Evolutionary conservation across 2,113 vertebrate species (phyloP), one percentile per base, ranked within the genome.

Genomic region (Chionodraco myersi): DNA sequence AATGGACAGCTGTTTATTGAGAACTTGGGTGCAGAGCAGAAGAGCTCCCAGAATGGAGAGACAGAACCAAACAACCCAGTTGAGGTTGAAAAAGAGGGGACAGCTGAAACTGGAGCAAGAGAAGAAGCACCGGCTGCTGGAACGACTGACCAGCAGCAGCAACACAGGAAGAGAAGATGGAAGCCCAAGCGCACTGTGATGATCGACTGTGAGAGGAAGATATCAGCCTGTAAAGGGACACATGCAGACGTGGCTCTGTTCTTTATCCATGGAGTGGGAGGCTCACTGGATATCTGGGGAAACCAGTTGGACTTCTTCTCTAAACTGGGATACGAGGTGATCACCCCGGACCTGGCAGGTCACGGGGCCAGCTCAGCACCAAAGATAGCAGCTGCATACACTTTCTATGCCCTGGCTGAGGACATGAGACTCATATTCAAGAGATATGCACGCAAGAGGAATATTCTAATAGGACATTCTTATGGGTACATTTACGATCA

Each of bases 201-300:
- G 75, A 96, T 99, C 5, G 97, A 99, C 87, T 96, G 96, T 62
- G 93, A 97, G 91, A 95, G 96, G 83, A 94, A 86, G 85, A 97
- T 99, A 88, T 94, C 95, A 0, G 93, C 96, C 86, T 99, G 98
- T 91, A 97, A 96, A 82, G 98, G 94, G 44, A 93, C 95, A 0
- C 97, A 99, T 83, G 12, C 93, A 0, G 98, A 99, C 0, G 95
- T 99, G 81, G 97, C 95, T 3, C 93, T 99, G 6, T 99, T 99
- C 86, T 99, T 99, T 94, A 96, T 99, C 85, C 98, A 99, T 0
- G 98, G 98, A 0, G 98, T 99, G 0, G 98, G 98, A 0, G 98
- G 98, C 15, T 99, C 98, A 0, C 81, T 98, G 87, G 97, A 98
- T 80, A 99, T 99, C 90, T 99, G 98, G 98, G 96, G 95, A 84